Evolutionary conservation across 2,797 vertebrate genomes (phyloP), one percentile per base, ranked within the genome.

Genomic region (Okamejei kenojei): DNA sequence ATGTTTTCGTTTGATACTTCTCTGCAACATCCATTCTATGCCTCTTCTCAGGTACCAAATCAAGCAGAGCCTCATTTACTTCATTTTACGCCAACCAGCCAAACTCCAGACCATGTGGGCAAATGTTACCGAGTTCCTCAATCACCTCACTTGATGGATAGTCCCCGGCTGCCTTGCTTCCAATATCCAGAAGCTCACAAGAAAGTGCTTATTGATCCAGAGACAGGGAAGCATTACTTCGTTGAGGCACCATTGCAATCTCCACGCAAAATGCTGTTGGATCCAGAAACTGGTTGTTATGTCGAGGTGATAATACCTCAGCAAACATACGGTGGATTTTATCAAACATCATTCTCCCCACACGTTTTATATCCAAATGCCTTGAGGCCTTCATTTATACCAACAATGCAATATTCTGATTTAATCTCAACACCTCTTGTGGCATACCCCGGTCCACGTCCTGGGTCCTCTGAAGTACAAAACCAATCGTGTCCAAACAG

Each of bases 281-380:
- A 99, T 94, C 98, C 98, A 0, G 98, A 99, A 95, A 98, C 97
- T 0, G 98, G 98, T 92, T 98, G 99, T 94, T 99, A 99, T 93
- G 97, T 99, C 94, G 98, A 99, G 94, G 98, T 99, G 93, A 96
- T 99, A 84, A 97, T 98, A 94, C 98, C 98, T 0, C 97, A 98
- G 0, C 97, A 97, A 92, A 95, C 97, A 0, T 97, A 97, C 29
- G 94, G 97, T 0, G 96, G 97, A 17, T 93, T 98, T 94, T 99
- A 97, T 94, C 96, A 97, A 93, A 95, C 97, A 68, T 94, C 97
- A 71, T 96, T 97, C 94, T 96, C 96, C 29, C 96, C 98, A 0
- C 97, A 96, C 93, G 95, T 96, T 80, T 95, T 94, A 96, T 95
- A 94, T 95, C 96, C 68, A 96, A 94, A 95, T 94, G 95, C 98